Conservation (phyloP, 2,113 vertebrate genomes). For the Collichthys lucidus region DNA sequence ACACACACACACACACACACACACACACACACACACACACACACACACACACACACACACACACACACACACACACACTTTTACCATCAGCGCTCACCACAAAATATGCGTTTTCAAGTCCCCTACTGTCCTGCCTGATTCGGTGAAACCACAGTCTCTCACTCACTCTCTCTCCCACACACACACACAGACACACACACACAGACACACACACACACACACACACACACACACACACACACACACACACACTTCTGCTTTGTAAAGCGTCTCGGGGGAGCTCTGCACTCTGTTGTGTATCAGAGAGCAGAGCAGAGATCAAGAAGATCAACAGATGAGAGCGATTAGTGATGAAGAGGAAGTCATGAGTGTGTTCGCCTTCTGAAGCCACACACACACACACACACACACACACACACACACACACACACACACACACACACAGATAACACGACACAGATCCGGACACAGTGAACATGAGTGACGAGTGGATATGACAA, state of each 20-base stretch:
- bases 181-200: not conserved
- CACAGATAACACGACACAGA: constrained; percentile 66
- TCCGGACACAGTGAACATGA: constrained; percentile 18
- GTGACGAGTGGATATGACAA: constrained; percentile 31
- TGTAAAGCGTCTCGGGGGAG: constrained; percentile 43
- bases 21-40: constrained; percentile 19
- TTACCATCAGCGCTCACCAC: constrained; percentile 68
- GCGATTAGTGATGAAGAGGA: constrained; percentile 96
- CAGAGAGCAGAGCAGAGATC: constrained; percentile 83
- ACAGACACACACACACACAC: constrained; percentile 16
- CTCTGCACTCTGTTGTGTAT: constrained; percentile 56
- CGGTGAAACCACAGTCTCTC: constrained; percentile 34
- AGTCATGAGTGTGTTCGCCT: constrained; percentile 88
- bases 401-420: constrained; percentile 73
- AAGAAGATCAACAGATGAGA: constrained; percentile 88
- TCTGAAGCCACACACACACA: constrained; percentile 69
- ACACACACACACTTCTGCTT: constrained; percentile 10
- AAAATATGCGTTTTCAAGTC: constrained; percentile 59
- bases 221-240: constrained; percentile 15
- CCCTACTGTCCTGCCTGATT: constrained; percentile 48
- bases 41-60: constrained; percentile 34
- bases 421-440: constrained; percentile 57
- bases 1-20: constrained; percentile 28
- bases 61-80: constrained; percentile 29
- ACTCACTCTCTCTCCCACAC: not conserved